Evolutionary conservation across 1,140 invertebrate genomes (phyloP), one percentile per base, ranked within the genome.

Genomic region (Atta texana): DNA sequence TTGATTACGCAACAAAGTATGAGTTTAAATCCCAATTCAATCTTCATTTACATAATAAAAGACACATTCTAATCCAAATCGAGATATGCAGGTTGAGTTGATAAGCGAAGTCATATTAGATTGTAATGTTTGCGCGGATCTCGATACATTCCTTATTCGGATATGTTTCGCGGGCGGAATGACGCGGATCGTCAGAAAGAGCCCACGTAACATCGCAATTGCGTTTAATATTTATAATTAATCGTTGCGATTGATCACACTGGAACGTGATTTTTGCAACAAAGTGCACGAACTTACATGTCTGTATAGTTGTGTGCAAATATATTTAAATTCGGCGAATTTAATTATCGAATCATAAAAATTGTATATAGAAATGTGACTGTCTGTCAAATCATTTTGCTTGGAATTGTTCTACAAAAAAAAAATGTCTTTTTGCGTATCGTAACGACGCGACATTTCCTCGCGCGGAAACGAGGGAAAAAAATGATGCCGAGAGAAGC

Each of bases 401-500:
- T 39, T 39, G 21, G 18, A 39, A 68, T 68, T 5, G n/a, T 59
- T 39, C 14, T 44, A 39, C 6, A 53, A 68, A 16, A 39, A 74
- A 74, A 82, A 74, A 44, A 8, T 24, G 53, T 75, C 2, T 31
- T 84, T 84, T 61, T 49, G 31, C 57, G n/a, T 21, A 3, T 39
- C 68, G 39, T 39, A 78, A 74, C 21, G 31, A 61, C 28, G 24
- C 69, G 34, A 28, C 24, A 78, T 66, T 78, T 85, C 49, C 49
- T 85, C 24, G 49, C 14, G 51, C 16, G 71, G 21, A 31, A 44
- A n/a, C 12, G 14, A 28, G 28, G 24, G 44, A 63, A 31, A 44
- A 39, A 64, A 63, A 63, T 68, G 28, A 68, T 44, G n/a, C 8
- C 28, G 59, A 72, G 74, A 63, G 66, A 85, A 68, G 51, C 57